Base-by-base conservation (phyloP, 2,113 vertebrate species). In the Neogale vison region DNA sequence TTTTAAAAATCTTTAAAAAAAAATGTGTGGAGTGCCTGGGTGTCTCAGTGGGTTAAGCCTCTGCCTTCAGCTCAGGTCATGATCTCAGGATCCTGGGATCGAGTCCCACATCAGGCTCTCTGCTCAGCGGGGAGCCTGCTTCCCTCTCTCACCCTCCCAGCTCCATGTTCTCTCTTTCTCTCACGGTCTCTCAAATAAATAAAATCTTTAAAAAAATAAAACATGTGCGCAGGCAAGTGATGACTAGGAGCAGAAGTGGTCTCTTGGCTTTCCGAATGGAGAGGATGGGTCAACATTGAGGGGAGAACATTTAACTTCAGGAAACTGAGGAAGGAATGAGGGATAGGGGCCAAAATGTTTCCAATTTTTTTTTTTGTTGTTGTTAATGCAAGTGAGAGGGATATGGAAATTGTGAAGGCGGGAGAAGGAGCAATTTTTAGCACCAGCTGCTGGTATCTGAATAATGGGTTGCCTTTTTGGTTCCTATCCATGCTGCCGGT, bases 21-120 rank as follows among this genome's bases (percentile, higher is more conserved):
- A 63, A 63, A n/a, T 3, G 0, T 18, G 39, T 6, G 4, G 42
- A 7, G 61, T 0, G 0, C 13, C 29, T 63, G 61, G 26, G 61
- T 63, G 61, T 5, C 29, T 63, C 61, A 14, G 61, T 14, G 4
- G 29, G 61, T 63, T 63, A 63, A 31, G 26, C 12, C 12, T 63
- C 61, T 63, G 61, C 29, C 61, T 63, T 63, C 11, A 24, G 61
- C 26, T 63, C 26, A 26, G 12, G 61, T 6, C 61, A 31, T 65
- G 63, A 65, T 65, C 63, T 65, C 63, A 65, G 63, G 63, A 21
- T 65, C 29, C 4, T 65, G 63, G 63, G 29, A 65, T 65, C 2
- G 2, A 31, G 13, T 2, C 61, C 26, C 11, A 4, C 26, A 31
- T 65, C 4, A 1, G 29, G 61, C 61, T 65, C 61, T 29, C 61